Evolutionary conservation across 2,113 vertebrate genomes (phyloP).

Genomic region (Nothoprocta pentlandii): DNA sequence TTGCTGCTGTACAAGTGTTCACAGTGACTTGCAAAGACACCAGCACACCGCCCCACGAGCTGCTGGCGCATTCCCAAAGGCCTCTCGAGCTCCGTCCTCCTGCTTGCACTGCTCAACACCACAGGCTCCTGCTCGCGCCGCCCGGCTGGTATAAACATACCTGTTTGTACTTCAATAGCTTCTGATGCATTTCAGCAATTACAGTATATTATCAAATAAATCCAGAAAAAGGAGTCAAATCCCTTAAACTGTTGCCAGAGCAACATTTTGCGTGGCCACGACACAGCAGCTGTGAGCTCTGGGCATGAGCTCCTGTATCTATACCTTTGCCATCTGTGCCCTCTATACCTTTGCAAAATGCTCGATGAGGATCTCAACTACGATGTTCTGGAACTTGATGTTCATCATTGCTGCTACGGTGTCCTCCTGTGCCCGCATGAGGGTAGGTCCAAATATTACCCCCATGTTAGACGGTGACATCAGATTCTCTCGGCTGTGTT

Average conservation of each 20-base stretch:
- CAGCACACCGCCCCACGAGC: not conserved
- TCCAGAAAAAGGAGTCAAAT: not conserved
- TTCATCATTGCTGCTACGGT: slow-evolving; percentile 98
- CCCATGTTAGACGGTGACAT: slow-evolving; percentile 98
- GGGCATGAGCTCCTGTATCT: not conserved
- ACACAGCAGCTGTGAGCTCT: not conserved
- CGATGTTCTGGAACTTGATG: slow-evolving; percentile 98
- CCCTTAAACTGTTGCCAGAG: not conserved
- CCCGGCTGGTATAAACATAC: not conserved
- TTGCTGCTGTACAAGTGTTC: not conserved
- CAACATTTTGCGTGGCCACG: not conserved
- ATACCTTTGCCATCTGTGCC: slow-evolving; percentile 82
- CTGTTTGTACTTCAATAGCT: not conserved
- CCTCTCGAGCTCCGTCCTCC: not conserved
- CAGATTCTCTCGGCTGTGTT: slow-evolving; percentile 90
- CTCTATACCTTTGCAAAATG: slow-evolving; percentile 88
- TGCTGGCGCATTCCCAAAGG: not conserved
- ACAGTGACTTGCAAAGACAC: not conserved
- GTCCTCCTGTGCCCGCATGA: slow-evolving; percentile 95
- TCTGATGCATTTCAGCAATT: not conserved
- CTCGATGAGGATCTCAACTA: slow-evolving; percentile 95
- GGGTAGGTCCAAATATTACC: slow-evolving; percentile 94
- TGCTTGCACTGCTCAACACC: accelerated
- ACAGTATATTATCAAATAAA: not conserved
- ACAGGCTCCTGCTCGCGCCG: not conserved